Conservation (phyloP, 1,140 invertebrate species). For the Drosophila equinoxialis region DNA sequence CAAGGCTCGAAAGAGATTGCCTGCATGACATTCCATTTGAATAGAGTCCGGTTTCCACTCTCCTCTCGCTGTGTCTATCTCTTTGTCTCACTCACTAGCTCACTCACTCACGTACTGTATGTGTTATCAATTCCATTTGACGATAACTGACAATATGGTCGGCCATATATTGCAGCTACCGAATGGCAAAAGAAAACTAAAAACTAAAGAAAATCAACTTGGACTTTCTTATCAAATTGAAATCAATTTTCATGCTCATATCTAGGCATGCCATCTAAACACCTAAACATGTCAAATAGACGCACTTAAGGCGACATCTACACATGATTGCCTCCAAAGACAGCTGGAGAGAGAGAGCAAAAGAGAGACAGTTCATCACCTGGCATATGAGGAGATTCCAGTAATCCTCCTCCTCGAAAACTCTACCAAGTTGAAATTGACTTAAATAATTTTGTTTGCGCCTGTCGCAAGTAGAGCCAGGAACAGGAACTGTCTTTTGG, state of each 20-base stretch:
- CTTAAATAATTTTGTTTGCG: conserved; percentile 78
- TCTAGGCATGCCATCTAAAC: conserved; percentile 68
- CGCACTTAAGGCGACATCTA: conserved; percentile 71
- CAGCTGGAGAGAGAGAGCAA: conserved; percentile 16
- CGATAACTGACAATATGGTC: conserved; percentile 33
- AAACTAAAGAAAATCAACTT: conserved; percentile 13
- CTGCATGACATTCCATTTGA: conserved; percentile 66
- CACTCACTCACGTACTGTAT: conserved; percentile 15
- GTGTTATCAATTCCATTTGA: conserved; percentile 37
- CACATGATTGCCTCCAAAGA: conserved; percentile 43
- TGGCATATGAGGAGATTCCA: not conserved
- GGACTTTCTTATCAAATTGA: conserved; percentile 60
- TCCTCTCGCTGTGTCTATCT: conserved; percentile 25
- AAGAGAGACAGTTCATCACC: conserved; percentile 25
- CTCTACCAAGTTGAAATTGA: not conserved
- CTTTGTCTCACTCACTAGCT: conserved; percentile 32
- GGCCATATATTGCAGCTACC: conserved; percentile 62
- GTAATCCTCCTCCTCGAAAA: not conserved
- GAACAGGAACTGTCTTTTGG: conserved; percentile 75
- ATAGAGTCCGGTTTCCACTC: conserved; percentile 36
- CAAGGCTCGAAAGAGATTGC: conserved; percentile 61
- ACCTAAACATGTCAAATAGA: conserved; percentile 77
- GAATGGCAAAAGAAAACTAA: conserved; percentile 50
- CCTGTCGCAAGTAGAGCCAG: conserved; percentile 73
- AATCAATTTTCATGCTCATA: conserved; percentile 67